phyloP scores from a whole-genome alignment of 2,113 vertebrate species.

The Salvelinus fontinalis region DNA sequence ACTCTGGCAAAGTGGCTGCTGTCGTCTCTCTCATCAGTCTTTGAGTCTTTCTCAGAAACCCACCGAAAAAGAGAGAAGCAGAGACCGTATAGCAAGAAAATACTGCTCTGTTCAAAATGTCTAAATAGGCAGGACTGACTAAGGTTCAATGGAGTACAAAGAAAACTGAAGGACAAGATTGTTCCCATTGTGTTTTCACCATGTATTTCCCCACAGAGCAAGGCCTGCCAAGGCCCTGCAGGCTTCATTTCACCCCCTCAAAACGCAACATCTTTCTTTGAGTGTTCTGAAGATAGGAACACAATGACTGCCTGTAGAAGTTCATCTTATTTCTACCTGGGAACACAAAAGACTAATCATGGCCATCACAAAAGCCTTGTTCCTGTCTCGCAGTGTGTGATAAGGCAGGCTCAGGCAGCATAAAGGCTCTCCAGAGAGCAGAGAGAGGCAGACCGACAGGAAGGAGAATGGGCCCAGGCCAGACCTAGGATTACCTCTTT shows the following conservation, averaged over 20 bases:
- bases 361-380: constrained; percentile 72
- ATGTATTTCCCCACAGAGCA: constrained; percentile 74
- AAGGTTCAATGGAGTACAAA: constrained; percentile 72
- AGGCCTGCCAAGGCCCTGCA: constrained; percentile 64
- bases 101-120: constrained; percentile 59
- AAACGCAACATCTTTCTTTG: constrained; percentile 71
- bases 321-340: constrained; percentile 79
- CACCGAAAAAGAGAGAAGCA: constrained; percentile 50
- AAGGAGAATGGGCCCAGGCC: constrained; percentile 54
- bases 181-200: constrained; percentile 73
- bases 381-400: constrained; percentile 62
- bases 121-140: constrained; percentile 69
- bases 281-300: constrained; percentile 72
- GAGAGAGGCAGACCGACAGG: constrained; percentile 35
- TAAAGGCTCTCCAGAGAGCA: constrained; percentile 63
- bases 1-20: constrained; percentile 69
- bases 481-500: constrained; percentile 62
- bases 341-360: constrained; percentile 79
- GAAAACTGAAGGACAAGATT: constrained; percentile 74
- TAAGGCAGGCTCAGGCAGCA: constrained; percentile 58
- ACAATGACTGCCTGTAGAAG: constrained; percentile 76
- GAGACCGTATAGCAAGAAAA: constrained; percentile 62
- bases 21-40: constrained; percentile 48
- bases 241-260: constrained; percentile 76
- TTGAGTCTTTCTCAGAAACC: constrained; percentile 53